These are phyloP conservation scores for Halcyon leucocephala DNA, from an alignment of 2,797 vertebrate genomes.

Conservation along the genomic window DNA sequence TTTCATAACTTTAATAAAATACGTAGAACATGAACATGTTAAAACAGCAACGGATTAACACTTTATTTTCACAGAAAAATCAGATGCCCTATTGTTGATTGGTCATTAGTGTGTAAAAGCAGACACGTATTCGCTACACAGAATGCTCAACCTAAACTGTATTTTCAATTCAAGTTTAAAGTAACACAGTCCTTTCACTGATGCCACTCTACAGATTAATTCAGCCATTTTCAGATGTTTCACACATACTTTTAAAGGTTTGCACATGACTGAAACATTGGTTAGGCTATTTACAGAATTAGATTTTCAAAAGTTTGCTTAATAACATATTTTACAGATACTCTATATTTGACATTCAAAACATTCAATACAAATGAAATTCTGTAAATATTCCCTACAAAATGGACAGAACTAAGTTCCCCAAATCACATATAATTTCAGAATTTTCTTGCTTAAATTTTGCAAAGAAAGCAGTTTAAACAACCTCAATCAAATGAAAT, in stretches of 20 bases:
- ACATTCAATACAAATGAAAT: neutral
- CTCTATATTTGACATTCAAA: neutral
- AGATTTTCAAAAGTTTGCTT: neutral
- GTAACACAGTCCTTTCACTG: neutral
- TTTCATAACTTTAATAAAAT: neutral
- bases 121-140: neutral
- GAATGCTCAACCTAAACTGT: neutral
- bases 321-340: neutral
- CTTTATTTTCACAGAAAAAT: neutral
- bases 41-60: neutral
- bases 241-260: neutral
- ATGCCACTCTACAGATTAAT: neutral
- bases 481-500: neutral
- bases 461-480: neutral
- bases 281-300: neutral
- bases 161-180: neutral
- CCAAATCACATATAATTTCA: neutral
- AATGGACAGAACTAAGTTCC: neutral
- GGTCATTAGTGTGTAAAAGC: neutral
- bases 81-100: neutral
- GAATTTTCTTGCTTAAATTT: neutral
- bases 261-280: neutral
- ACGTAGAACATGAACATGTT: neutral
- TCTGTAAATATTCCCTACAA: neutral
- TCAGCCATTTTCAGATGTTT: neutral